Evolutionary conservation across 2,113 vertebrate genomes (phyloP), one percentile per base, ranked within the genome.

Genomic region (Meles meles): DNA sequence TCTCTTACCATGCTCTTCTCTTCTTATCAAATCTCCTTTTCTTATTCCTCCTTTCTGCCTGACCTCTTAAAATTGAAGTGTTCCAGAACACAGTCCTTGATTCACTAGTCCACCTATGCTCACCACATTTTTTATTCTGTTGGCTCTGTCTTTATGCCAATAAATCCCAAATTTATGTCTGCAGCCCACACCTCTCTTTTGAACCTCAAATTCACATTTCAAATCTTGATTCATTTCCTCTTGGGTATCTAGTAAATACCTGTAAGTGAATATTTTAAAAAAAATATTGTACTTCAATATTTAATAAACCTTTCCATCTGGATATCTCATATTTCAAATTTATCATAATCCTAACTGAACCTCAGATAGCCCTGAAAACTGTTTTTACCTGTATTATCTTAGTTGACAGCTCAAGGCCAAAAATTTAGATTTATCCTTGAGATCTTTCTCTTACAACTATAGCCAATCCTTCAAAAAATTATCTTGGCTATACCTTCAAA

Each of bases 71-170:
- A 79, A 61, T 17, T 9, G 6, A 29, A 44, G 11, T 23, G 61
- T 17, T 49, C 34, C 3, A 15, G 25, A 18, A 31, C 37, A 49
- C 31, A 11, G 21, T 12, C 10, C 63, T 80, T 9, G 7, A 47
- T 1, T 20, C 15, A 65, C 31, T 42, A 8, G 3, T n/a, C 29
- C 29, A 7, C 55, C 63, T 18, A 20, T 0, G 15, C 0, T 82
- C 55, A 20, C 15, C 59, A 4, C 9, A 17, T 5, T 37, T 71
- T 20, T 21, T 7, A 31, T 42, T 14, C 47, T 39, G 3, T 71
- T 42, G 39, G 7, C 49, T 69, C 20, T 39, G 18, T 49, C 65
- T 85, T 39, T 47, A 85, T 34, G 52, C 6, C 31, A 79, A 69
- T 47, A 71, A 59, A 13, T 37, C 13, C 18, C 6, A 85, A 31